These are phyloP conservation scores for Lophotriccus pileatus DNA, from an alignment of 2,797 vertebrate species.

Conservation along the genomic window DNA sequence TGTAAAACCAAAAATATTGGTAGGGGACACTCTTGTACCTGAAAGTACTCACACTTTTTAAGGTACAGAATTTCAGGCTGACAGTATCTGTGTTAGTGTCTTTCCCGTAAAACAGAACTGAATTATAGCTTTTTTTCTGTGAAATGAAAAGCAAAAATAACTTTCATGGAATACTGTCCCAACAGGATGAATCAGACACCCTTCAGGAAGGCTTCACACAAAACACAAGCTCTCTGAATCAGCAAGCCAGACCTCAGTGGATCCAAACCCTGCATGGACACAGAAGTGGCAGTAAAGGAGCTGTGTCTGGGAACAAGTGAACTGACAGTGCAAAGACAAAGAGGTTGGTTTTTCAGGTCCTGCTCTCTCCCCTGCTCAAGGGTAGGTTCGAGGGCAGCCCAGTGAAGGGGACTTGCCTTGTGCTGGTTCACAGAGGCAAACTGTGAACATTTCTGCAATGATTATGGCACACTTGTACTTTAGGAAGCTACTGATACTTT, in stretches of 20 bases:
- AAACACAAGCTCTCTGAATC: background rate
- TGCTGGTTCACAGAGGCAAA: background rate
- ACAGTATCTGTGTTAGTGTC: background rate
- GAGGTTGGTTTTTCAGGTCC: background rate
- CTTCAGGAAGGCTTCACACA: background rate
- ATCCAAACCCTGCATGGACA: background rate
- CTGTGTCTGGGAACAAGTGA: background rate
- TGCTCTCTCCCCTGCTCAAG: fast-evolving
- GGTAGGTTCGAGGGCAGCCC: background rate
- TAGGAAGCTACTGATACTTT: background rate
- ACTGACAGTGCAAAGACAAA: background rate
- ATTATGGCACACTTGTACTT: background rate
- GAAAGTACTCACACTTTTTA: background rate
- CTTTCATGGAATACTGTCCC: background rate
- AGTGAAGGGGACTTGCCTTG: background rate
- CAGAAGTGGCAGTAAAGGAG: background rate
- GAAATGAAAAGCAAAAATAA: background rate
- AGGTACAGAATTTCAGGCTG: background rate
- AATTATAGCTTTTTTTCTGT: background rate
- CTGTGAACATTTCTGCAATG: background rate
- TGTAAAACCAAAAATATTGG: conserved; percentile 22
- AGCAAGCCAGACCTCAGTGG: background rate
- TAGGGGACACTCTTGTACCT: background rate
- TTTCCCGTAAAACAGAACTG: background rate
- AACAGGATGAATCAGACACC: background rate